These are phyloP conservation scores for Harpegnathos saltator DNA, from an alignment of 1,140 invertebrate species.

Conservation along the genomic window DNA sequence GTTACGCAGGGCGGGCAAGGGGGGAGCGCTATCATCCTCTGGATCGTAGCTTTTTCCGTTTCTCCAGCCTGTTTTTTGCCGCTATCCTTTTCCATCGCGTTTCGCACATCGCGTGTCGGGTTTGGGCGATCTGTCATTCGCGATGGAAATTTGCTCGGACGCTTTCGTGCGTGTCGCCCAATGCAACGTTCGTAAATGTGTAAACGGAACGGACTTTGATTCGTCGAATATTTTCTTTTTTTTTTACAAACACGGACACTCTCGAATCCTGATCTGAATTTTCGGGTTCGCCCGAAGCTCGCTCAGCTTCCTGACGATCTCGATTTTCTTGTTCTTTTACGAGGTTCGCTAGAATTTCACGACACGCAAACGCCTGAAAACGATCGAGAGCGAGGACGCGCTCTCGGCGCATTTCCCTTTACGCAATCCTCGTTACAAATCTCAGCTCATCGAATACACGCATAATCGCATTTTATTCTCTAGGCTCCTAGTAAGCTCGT, in stretches of 20 bases:
- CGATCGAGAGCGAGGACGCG: background rate
- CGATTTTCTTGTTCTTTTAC: background rate
- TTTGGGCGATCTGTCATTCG: background rate
- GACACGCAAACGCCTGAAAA: too few relatives aligned
- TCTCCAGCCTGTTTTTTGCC: background rate
- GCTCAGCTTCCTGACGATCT: too few relatives aligned
- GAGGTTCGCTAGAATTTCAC: background rate
- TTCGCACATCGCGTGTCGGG: background rate
- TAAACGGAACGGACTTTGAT: too few relatives aligned
- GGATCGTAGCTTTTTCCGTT: slow-evolving; percentile 23
- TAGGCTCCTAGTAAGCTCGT: background rate
- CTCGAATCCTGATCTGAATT: too few relatives aligned
- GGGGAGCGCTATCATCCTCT: slow-evolving; percentile 11
- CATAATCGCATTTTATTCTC: slow-evolving; percentile 21
- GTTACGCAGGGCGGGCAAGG: too few relatives aligned
- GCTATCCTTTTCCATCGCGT: slow-evolving; percentile 21
- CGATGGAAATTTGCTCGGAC: too few relatives aligned
- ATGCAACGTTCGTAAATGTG: background rate
- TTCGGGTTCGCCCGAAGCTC: too few relatives aligned
- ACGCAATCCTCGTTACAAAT: slow-evolving; percentile 15
- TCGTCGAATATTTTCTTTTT: too few relatives aligned
- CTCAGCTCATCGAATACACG: background rate
- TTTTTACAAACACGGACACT: too few relatives aligned
- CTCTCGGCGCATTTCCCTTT: background rate
- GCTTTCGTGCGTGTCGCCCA: background rate